These are phyloP conservation scores for Spicauda simplicius DNA, from an alignment of 2,888 invertebrate species.

Conservation along the genomic window DNA sequence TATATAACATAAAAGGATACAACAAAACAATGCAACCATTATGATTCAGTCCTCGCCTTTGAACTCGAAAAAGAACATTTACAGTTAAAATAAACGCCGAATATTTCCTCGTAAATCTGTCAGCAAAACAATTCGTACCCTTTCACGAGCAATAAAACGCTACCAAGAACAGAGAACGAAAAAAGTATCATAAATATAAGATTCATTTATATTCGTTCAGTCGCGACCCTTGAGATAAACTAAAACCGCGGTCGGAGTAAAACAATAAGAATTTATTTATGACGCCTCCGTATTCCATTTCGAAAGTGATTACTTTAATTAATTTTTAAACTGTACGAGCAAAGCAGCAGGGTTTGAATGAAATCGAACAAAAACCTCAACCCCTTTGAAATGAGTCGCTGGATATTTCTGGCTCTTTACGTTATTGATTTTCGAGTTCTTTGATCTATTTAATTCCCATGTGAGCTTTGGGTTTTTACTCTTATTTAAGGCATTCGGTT, in stretches of 20 bases:
- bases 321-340: constrained; percentile 46
- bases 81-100: constrained; percentile 80
- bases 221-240: constrained; percentile 68
- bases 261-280: constrained; percentile 45
- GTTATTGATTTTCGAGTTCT: constrained; percentile 67
- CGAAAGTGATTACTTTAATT: constrained; percentile 34
- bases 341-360: constrained; percentile 68
- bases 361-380: constrained; percentile 70
- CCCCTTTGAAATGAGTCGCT: constrained; percentile 68
- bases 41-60: constrained; percentile 17
- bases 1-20: no score
- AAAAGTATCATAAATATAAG: constrained; percentile 84
- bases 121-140: constrained; percentile 84
- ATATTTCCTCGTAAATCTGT: constrained; percentile 83
- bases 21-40: not conserved
- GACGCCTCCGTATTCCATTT: constrained; percentile 13
- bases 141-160: constrained; percentile 84
- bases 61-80: constrained; percentile 60
- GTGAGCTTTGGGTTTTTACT: constrained; percentile 1
- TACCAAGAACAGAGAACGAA: constrained; percentile 77
- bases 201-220: constrained; percentile 83
- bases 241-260: constrained; percentile 58
- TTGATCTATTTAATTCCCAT: constrained; percentile 64
- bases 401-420: constrained; percentile 69
- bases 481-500: not conserved